Conservation (phyloP, 2,888 invertebrate genomes). For the Octonoba sinensis region DNA sequence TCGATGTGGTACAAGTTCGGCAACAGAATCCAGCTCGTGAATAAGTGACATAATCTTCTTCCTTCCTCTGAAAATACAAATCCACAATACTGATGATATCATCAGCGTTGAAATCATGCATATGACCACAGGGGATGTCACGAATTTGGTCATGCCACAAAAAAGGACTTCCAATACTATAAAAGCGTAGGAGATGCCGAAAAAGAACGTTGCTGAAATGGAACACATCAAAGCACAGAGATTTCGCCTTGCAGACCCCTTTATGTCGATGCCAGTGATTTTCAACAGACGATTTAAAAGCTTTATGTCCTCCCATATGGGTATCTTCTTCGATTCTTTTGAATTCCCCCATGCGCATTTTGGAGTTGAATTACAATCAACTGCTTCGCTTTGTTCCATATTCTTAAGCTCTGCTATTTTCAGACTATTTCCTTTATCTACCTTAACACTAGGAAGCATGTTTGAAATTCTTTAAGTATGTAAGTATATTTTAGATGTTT, state of each 20-base stretch:
- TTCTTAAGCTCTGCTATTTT: too few species aligned
- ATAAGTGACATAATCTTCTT: slow-evolving; percentile 14
- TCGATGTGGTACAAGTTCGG: background rate
- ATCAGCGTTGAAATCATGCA: slow-evolving; percentile 32
- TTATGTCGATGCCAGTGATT: slow-evolving; percentile 23
- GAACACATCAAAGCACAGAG: background rate
- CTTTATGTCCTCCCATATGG: slow-evolving; percentile 18
- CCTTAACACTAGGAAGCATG: too few species aligned
- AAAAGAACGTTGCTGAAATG: background rate
- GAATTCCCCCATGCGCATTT: too few species aligned
- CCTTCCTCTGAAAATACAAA: slow-evolving; percentile 14
- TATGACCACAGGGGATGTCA: slow-evolving; percentile 23
- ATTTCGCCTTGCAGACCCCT: background rate
- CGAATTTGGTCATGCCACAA: slow-evolving; percentile 34
- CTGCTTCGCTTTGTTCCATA: too few species aligned
- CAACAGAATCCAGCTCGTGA: background rate
- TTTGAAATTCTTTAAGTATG: too few species aligned
- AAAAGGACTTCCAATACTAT: slow-evolving; percentile 35
- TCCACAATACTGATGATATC: slow-evolving; percentile 29
- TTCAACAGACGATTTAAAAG: background rate
- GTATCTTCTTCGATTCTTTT: background rate
- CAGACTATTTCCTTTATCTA: too few species aligned
- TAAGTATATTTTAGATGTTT: too few species aligned
- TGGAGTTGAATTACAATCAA: too few species aligned
- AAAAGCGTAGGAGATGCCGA: slow-evolving; percentile 9